phyloP scores from a whole-genome alignment of 2,113 vertebrate species.

The Syngnathus typhle region DNA sequence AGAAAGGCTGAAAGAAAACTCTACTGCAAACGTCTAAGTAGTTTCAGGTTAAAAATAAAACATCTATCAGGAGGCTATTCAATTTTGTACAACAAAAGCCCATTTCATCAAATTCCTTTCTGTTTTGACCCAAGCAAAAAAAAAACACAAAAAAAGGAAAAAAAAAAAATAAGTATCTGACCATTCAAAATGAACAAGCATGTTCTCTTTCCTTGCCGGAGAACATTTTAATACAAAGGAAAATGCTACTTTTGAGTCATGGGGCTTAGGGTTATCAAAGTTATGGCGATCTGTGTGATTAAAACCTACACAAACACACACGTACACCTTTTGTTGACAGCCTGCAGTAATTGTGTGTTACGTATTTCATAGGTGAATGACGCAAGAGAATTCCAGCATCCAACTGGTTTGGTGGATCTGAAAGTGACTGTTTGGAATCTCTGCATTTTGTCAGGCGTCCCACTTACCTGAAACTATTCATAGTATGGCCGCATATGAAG shows the following conservation, averaged over 20 bases:
- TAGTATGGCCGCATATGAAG: too few species aligned
- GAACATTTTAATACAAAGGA: conserved; percentile 14
- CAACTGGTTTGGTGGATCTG: not conserved
- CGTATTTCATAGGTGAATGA: not conserved
- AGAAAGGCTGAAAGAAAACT: not conserved
- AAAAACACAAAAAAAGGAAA: too few species aligned
- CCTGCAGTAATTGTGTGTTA: not conserved
- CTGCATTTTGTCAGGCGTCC: not conserved
- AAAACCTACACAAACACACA: not conserved
- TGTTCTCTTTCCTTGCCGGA: not conserved
- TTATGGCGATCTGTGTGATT: too few species aligned
- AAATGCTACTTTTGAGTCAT: not conserved
- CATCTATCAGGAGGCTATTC: conserved; percentile 43
- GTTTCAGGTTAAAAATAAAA: conserved; percentile 34
- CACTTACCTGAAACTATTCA: not conserved
- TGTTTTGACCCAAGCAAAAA: conserved; percentile 14
- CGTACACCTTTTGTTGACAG: not conserved
- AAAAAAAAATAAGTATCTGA: not conserved
- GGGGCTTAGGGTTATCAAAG: not conserved
- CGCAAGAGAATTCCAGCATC: not conserved
- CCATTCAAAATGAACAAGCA: conserved; percentile 13
- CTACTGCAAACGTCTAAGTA: too few species aligned
- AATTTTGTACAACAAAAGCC: conserved; percentile 60
- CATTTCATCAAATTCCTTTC: conserved; percentile 27
- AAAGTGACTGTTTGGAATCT: not conserved